phyloP scores from a whole-genome alignment of 2,888 invertebrate genomes.

The Crioceris asparagi region DNA sequence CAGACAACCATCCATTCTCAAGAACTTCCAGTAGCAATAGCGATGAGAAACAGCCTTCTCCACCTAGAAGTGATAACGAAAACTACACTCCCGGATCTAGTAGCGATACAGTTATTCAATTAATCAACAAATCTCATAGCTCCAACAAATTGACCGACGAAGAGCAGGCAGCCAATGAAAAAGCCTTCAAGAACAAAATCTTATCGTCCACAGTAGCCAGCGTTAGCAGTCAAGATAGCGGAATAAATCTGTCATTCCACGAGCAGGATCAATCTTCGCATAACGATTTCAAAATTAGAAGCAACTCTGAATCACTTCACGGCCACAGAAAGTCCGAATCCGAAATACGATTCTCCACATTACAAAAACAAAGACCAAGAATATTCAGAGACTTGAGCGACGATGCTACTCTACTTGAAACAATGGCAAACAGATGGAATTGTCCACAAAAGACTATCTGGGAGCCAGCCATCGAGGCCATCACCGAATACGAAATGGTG shows the following conservation, averaged over 20 bases:
- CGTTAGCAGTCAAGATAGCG: conserved; percentile 67
- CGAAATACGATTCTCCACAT: conserved; percentile 29
- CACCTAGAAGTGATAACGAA: conserved; percentile 20
- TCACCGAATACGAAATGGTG: conserved; percentile 77
- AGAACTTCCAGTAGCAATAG: conserved; percentile 27
- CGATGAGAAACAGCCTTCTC: conserved; percentile 25
- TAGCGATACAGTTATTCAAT: conserved; percentile 31
- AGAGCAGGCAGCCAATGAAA: conserved; percentile 32
- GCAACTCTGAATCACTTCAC: conserved; percentile 32
- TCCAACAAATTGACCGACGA: conserved; percentile 49
- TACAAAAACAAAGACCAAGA: conserved; percentile 29
- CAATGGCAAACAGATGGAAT: conserved; percentile 48
- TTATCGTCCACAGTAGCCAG: conserved; percentile 56
- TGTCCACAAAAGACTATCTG: conserved; percentile 71
- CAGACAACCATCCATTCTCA: conserved; percentile 30
- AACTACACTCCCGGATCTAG: conserved; percentile 32
- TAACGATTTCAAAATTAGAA: conserved; percentile 28
- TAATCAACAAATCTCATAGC: conserved; percentile 44
- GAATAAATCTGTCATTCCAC: conserved; percentile 63
- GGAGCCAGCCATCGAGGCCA: conserved; percentile 72
- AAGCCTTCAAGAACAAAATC: conserved; percentile 42
- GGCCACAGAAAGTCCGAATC: conserved; percentile 27
- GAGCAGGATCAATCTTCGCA: conserved; percentile 44
- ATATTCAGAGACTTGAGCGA: conserved; percentile 26
- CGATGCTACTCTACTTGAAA: conserved; percentile 25